These are phyloP conservation scores for Protodeltote pygarga DNA, from an alignment of 2,888 invertebrate species.

Conservation along the genomic window DNA sequence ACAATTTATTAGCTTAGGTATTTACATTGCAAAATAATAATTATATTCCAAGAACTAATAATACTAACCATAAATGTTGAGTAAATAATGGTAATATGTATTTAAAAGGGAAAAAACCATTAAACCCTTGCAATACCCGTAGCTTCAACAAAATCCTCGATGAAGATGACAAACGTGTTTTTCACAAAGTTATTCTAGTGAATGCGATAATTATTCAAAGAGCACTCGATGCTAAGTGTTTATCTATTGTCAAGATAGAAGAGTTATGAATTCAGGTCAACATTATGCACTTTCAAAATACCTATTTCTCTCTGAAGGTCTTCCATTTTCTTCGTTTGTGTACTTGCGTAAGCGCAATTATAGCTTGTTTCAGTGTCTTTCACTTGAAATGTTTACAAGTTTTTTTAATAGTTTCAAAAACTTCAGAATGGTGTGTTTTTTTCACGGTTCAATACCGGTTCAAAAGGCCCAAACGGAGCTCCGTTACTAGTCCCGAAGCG, in stretches of 20 bases:
- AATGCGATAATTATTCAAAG: slow-evolving; percentile 25
- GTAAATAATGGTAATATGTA: slow-evolving; percentile 17
- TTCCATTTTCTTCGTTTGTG: background rate
- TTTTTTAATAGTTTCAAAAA: no score
- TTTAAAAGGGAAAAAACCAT: slow-evolving; percentile 18
- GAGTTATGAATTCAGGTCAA: slow-evolving; percentile 37
- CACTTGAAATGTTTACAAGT: no score
- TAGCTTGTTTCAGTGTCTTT: background rate
- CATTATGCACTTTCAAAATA: slow-evolving; percentile 25
- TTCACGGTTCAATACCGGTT: no score
- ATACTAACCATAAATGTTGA: no score
- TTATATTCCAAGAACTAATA: no score
- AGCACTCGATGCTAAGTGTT: slow-evolving; percentile 26
- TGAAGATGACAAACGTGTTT: slow-evolving; percentile 4
- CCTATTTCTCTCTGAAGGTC: slow-evolving; percentile 13
- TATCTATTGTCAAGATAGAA: slow-evolving; percentile 29
- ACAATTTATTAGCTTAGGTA: no score
- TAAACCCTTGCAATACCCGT: slow-evolving; percentile 3
- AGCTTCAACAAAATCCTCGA: background rate
- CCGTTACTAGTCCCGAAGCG: no score
- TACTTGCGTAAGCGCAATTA: background rate
- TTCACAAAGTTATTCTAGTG: slow-evolving; percentile 12
- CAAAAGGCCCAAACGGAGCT: no score
- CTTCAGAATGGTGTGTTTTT: no score
- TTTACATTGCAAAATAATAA: no score